Conservation (phyloP, 2,888 invertebrate genomes). For the Drosophila rellima region DNA sequence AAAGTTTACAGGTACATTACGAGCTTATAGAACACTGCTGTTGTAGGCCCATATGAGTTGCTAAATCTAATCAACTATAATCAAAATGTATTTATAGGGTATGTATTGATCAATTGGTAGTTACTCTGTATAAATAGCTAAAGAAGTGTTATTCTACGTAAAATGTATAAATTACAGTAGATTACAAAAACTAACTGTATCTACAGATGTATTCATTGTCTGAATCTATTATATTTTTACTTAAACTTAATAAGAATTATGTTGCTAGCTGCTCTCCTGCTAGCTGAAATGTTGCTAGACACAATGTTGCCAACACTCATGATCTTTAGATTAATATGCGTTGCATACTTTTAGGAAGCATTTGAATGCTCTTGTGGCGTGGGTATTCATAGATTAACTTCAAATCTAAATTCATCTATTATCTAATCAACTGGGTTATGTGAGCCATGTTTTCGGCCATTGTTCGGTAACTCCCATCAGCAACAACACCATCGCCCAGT, state of each 20-base stretch:
- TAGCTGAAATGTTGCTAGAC: constrained; percentile 19
- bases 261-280: constrained; percentile 30
- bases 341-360: constrained; percentile 47
- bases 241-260: not conserved
- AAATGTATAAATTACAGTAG: constrained; percentile 5
- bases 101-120: constrained; percentile 7
- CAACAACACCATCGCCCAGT: constrained; percentile 16
- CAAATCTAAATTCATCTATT: constrained; percentile 29
- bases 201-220: constrained; percentile 3
- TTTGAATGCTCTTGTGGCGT: not conserved
- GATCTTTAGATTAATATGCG: not conserved
- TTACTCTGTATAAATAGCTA: constrained; percentile 11
- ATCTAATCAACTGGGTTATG: constrained; percentile 37
- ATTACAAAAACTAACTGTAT: constrained; percentile 1
- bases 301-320: constrained; percentile 26
- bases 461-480: constrained; percentile 12
- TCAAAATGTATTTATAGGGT: constrained; percentile 11
- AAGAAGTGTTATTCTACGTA: constrained; percentile 15
- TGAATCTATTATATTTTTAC: not conserved
- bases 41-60: constrained; percentile 11
- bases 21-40: constrained; percentile 12
- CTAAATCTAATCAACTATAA: constrained; percentile 13
- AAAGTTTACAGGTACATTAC: constrained; percentile 21
- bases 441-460: constrained; percentile 20
- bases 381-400: constrained; percentile 8